Base-by-base conservation (phyloP, 2,888 invertebrate species). In the Brachypterus glaber region DNA sequence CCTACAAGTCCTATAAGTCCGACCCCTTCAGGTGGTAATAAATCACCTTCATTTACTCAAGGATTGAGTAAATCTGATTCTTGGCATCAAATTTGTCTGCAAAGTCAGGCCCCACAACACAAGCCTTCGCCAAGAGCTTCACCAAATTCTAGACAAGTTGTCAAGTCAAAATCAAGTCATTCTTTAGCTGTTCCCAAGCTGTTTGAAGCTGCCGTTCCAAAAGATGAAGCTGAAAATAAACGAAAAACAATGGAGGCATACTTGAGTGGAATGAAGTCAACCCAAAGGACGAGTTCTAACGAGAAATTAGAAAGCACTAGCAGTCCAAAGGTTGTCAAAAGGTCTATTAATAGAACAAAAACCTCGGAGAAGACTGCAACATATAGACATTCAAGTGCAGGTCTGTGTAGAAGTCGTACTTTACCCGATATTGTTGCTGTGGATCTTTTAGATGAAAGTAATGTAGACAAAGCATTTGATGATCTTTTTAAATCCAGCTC, bases 401-500 rank as follows among this genome's bases (percentile, higher is more conserved):
- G 74, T 37, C 64, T 86, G 52, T 73, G 76, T 43, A 76, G 84
- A 54, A 85, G 84, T 63, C 77, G 79, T 56, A 86, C 86, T 24
- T 75, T 85, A 75, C 83, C 83, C 4, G 77, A 82, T 46, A 76
- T 84, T 47, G 68, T 69, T n/a, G 69, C 68, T 55, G 69, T 79
- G 36, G 75, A 77, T 63, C 66, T 74, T 58, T 67, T 74, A 59
- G 85, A 83, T 65, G 85, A 84, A 64, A 78, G 72, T 66, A 85
- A 88, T 68, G 83, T 88, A 43, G 90, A 90, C 62, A 81, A 80
- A 69, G 86, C 86, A 51, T 90, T 90, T 70, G 89, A 90, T 63
- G 81, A 82, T 66, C 74, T 90, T 54, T 85, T 89, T 72, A 58
- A 58, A 41, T 54, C 61, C 29, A 57, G 54, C 46, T 55, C 58